Evolutionary conservation across 2,797 vertebrate genomes (phyloP), one percentile per base, ranked within the genome.

Genomic region (Microctenopoma steveboyesi): DNA sequence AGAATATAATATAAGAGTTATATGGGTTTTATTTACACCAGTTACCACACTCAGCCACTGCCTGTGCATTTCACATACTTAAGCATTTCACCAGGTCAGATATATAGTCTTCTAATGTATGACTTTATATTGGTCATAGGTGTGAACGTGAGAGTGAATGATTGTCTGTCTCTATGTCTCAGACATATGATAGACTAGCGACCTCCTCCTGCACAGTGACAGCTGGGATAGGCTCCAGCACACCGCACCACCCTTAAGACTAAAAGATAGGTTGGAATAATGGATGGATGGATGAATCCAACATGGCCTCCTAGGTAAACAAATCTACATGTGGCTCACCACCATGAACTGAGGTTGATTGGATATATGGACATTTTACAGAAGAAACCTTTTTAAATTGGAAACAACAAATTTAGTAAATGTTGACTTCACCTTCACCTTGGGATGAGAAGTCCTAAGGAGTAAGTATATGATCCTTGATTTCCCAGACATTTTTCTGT

Each of bases 291-390:
- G 5, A 33, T 61, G 54, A 72, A 48, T 63, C 46, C 48, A 6
- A 5, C 25, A 56, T 61, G 74, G 39, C 10, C 45, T 27, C 15
- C 13, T n/a, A 67, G 15, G 30, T 51, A 39, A 55, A 74, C 49
- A 45, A 35, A 62, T 65, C 27, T 60, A 28, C 67, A 64, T 68
- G 27, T 65, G 22, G 13, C 57, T 73, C 59, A 46, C n/a, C 16
- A 22, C 39, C 0, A 3, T 49, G 40, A 68, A 47, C 64, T 37
- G 49, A 48, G 27, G 6, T 72, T 69, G 10, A 60, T 37, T 18
- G 18, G 16, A 69, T 47, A 61, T 48, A 43, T 25, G 54, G 69
- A 66, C 4, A 55, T 65, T 73, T 69, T 68, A 46, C 43, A 64
- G 47, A 18, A 72, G 55, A 56, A 18, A 64, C 58, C 70, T 54